Evolutionary conservation across 2,113 vertebrate species (phyloP), one percentile per base, ranked within the genome.

Genomic region (Parotia lawesii): DNA sequence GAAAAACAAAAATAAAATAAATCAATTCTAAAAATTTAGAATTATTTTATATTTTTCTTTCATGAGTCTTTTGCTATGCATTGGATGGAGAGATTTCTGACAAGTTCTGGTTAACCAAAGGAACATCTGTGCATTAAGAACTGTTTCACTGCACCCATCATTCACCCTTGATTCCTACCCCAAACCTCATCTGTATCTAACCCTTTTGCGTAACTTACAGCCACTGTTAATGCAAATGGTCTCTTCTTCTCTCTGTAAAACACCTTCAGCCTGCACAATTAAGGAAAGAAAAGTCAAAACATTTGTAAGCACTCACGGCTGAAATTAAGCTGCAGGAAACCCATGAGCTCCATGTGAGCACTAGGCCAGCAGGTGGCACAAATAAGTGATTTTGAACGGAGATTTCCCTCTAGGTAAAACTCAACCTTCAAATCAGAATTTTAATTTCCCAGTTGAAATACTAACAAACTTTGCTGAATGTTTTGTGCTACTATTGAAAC

Each of bases 171-270:
- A 33, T n/a, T 61, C 38, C 57, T 62, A 57, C 13, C 15, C 22
- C 38, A 89, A 72, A 31, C 11, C 2, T 71, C 29, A 56, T 64
- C 27, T 44, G 13, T 45, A 38, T 42, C 7, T 28, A 56, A 53
- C 10, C 35, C 7, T 58, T 64, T 20, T 42, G 21, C 27, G 25
- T 58, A 80, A 96, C 95, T 95, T 93, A 97, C 96, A 27, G 71
- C 0, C 67, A 35, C 60, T 76, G 25, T 90, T 91, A 56, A 97
- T 89, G 56, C 91, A 96, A 82, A 97, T 71, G 3, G 94, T 96
- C 45, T 92, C 58, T 57, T 96, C 96, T 92, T 97, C 95, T 91
- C 81, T 95, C 44, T 85, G 87, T 85, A 97, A 71, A 91, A 97
- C 44, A 73, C 96, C 96, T 93, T 97, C 96, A 64, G 91, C 47